A percentile compares a stretch with the other conserved stretches of the same genome.
Evolutionary conservation across 23 tunicate genomes (phyloP).

Genomic region (Diplosoma virens): DNA sequence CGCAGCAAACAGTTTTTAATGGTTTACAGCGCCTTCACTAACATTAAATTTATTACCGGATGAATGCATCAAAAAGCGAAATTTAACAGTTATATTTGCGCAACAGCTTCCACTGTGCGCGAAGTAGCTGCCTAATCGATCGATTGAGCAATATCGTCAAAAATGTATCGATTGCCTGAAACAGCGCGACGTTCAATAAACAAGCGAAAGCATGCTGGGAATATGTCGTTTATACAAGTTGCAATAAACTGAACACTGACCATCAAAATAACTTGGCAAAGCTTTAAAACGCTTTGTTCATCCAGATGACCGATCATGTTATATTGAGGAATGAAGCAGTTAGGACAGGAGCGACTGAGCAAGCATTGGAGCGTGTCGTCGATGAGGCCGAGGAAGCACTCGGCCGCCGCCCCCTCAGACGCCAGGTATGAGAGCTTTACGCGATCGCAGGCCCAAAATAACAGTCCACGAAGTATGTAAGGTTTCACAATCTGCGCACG

Average conservation of each 20-base stretch:
- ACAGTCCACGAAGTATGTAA: conserved; percentile 70
- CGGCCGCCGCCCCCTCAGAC: conserved; percentile 68
- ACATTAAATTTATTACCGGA: too few species aligned
- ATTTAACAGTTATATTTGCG: too few species aligned
- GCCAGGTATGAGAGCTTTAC: conserved; percentile 79
- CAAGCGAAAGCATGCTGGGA: too few species aligned
- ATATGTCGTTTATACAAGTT: too few species aligned
- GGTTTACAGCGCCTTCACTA: too few species aligned
- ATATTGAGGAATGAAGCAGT: conserved; percentile 90
- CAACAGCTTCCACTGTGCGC: too few species aligned
- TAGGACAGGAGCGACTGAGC: conserved; percentile 89
- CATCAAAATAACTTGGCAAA: conserved; percentile 95
- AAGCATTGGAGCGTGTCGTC: conserved; percentile 95
- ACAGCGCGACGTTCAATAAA: too few species aligned
- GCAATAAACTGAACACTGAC: conserved; percentile 53
- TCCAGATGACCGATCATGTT: conserved; percentile 92
- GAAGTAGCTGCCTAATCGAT: too few species aligned
- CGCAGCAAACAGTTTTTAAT: too few species aligned
- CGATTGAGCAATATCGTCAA: too few species aligned
- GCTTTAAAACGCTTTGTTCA: conserved; percentile 76
- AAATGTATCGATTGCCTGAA: too few species aligned
- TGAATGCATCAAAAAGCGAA: too few species aligned
- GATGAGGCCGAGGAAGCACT: conserved; percentile 78
- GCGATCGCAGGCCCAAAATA: conserved; percentile 98
- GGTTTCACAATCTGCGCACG: conserved; percentile 70